phyloP scores from a whole-genome alignment of 2,797 vertebrate species.

The Sarcophilus harrisii region DNA sequence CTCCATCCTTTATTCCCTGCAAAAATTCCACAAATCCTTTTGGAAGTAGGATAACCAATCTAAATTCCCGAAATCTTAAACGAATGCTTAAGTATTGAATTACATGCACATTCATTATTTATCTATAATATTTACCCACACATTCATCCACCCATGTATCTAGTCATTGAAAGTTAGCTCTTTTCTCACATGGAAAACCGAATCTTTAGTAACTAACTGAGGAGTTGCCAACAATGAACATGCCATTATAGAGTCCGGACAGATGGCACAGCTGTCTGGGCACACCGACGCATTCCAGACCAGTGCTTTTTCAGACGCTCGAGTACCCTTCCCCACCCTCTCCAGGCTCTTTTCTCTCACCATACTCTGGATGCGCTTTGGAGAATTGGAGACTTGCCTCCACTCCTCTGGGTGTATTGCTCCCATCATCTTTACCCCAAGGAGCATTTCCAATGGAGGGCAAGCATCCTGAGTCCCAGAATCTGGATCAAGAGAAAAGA shows the following conservation, averaged over 20 bases:
- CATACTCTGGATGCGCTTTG: neutral
- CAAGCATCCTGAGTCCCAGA: neutral
- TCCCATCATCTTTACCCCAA: neutral
- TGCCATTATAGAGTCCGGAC: neutral
- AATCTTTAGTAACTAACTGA: neutral
- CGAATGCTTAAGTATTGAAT: slow-evolving; percentile 2
- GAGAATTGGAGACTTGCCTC: neutral
- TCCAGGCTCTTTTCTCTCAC: neutral
- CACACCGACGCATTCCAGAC: neutral
- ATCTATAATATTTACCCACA: neutral
- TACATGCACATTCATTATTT: neutral
- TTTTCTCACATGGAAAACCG: neutral
- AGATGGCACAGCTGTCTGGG: neutral
- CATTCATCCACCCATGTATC: neutral
- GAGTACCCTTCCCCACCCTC: neutral
- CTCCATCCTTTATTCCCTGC: slow-evolving; percentile 6
- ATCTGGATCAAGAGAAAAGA: neutral
- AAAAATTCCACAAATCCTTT: slow-evolving; percentile 40
- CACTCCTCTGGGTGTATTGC: neutral
- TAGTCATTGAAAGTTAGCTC: neutral
- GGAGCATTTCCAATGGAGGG: neutral
- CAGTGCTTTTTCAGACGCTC: neutral
- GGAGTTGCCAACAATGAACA: neutral
- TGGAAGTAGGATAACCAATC: neutral
- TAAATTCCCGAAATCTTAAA: neutral